Base-by-base conservation (phyloP, 2,113 vertebrate species). In the Australoheros scitulus region DNA sequence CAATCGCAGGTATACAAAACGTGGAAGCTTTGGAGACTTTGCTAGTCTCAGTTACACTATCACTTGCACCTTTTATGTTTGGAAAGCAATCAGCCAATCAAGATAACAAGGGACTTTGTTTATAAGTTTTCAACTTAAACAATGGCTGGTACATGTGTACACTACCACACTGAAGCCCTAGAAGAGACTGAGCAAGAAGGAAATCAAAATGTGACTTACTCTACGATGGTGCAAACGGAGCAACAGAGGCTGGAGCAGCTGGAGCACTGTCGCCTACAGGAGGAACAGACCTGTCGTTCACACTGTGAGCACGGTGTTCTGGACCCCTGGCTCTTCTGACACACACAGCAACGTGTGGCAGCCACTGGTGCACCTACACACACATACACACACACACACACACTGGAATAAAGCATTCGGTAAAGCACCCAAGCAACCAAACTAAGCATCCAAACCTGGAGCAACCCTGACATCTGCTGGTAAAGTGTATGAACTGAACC, bases 191-290 rank as follows among this genome's bases (percentile, higher is more conserved):
- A n/a, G 17, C 2, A 0, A 50, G n/a, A 47, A 26, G 38, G 2
- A 17, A 78, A n/a, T 55, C 3, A 3, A 52, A 61, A 1, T 22
- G 26, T 9, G 15, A 92, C 94, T 94, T 85, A 96, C 96, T 96
- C 95, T 34, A 92, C 91, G 32, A 93, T 77, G 5, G 95, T 92
- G 89, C 96, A 96, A 63, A 96, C 63, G 2, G 95, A 96, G 92
- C 96, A 96, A 91, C 93, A 96, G 78, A 56, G 65, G 68, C 86
- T 83, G 77, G 87, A 93, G 83, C 96, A 96, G 89, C 79, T 81
- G 61, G 87, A 94, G 84, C 96, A 96, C 68, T 93, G 92, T 3
- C 89, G 91, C 13, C 87, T 91, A 76, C 96, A 96, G 77, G 93
- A 83, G 24, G 88, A 77, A 76, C 96, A 96, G 52, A 61, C 81